Evolutionary conservation across 2,797 vertebrate species (phyloP), one percentile per base, ranked within the genome.

Genomic region (Eutrigla gurnardus): DNA sequence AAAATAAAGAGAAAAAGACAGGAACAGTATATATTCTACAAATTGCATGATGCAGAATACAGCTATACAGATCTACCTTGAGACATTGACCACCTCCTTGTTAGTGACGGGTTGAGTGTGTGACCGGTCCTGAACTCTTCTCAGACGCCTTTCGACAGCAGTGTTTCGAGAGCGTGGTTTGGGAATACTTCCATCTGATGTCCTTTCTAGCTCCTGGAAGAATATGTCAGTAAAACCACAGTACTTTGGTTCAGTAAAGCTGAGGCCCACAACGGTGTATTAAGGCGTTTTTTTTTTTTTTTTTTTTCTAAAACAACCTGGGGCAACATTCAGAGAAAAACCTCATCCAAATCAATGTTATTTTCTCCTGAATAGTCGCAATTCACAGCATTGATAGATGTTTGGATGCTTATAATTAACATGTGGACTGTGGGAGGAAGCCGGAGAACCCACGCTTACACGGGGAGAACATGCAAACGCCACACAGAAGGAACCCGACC

Each of bases 31-130:
- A 37, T 46, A 17, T 10, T 61, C 5, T 17, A 14, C 0, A 17
- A 1, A 4, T 55, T 55, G 33, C 36, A 13, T 15, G 4, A 37
- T 55, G 40, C 6, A 17, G 37, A 52, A 11, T 33, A 10, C 12
- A 54, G 33, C 3, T 10, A 8, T 7, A 25, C 4, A 17, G 40
- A 94, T 93, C 88, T 94, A 99, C 98, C 96, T 96, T 7, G 96
- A 94, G 25, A 96, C 97, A 10, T 91, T 96, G 91, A 96, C 97
- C 82, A 99, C 97, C 86, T 99, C 98, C 86, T 93, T 95, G 0
- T 91, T 95, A 86, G 97, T 99, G 76, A 99, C 91, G 0, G 98
- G 98, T 50, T 99, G 98, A 0, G 98, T 99, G 84, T 95, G 96
- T 0, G 98, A 96, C 1, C 98, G 94, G 55, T 99, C 97, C 90